Evolutionary conservation across 2,888 invertebrate genomes (phyloP).

Genomic region (Drosophila greeni): DNA sequence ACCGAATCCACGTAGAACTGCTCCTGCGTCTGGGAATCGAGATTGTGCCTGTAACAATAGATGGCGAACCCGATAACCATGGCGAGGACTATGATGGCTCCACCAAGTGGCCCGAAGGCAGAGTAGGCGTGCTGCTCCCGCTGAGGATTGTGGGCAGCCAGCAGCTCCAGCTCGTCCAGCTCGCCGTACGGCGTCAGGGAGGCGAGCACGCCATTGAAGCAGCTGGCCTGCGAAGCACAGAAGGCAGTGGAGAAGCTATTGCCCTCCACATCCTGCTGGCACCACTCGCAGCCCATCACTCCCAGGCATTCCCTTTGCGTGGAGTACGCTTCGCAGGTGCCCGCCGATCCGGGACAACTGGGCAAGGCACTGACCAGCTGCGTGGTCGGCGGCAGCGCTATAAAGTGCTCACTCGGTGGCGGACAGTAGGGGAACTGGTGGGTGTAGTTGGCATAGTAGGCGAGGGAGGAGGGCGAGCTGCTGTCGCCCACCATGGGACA

Average conservation of each 20-base stretch:
- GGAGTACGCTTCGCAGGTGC: conserved; percentile 84
- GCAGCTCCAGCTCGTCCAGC: conserved; percentile 74
- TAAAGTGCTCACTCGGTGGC: conserved; percentile 71
- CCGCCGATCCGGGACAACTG: conserved; percentile 82
- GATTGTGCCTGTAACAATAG: conserved; percentile 89
- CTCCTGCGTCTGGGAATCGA: conserved; percentile 76
- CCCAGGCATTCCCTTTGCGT: conserved; percentile 84
- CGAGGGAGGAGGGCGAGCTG: conserved; percentile 37
- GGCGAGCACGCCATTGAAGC: conserved; percentile 92
- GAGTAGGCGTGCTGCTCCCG: conserved; percentile 81
- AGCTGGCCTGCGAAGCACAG: conserved; percentile 89
- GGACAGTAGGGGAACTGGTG: conserved; percentile 75
- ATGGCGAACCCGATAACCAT: conserved; percentile 89
- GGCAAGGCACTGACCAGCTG: conserved; percentile 81
- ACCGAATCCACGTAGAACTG: conserved; percentile 80
- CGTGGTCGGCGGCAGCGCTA: conserved; percentile 72
- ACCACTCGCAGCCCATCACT: conserved; percentile 95
- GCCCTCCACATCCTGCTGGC: conserved; percentile 88
- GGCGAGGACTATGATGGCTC: conserved; percentile 89
- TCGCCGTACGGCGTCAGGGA: conserved; percentile 87
- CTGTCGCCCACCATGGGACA: conserved; percentile 81
- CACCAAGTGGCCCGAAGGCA: conserved; percentile 91
- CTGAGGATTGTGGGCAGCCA: conserved; percentile 74
- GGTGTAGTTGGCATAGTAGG: conserved; percentile 67
- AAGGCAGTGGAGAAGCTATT: conserved; percentile 85